Percentiles rank a stretch among this genome's conserved stretches.
Conservation (phyloP, 1,140 invertebrate species). For the Caenorhabditis latens region DNA sequence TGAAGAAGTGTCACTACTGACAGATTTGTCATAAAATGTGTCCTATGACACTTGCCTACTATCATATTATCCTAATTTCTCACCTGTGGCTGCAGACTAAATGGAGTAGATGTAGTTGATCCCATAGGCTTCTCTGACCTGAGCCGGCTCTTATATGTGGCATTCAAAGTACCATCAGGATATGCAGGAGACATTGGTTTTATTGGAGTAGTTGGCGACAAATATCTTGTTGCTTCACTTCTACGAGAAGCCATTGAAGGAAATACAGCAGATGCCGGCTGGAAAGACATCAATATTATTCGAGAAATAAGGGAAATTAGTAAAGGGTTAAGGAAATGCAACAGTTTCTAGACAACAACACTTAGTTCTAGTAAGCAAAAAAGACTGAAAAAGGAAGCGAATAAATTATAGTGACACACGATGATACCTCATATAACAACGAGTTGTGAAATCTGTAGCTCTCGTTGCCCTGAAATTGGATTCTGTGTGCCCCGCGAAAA, state of each 20-base stretch:
- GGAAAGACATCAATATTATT: neutral
- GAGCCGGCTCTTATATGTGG: neutral
- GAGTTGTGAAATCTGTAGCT: slow-evolving; percentile 45
- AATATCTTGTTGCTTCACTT: slow-evolving; percentile 21
- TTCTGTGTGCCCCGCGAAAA: no score
- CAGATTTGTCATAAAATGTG: no score
- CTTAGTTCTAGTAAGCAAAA: neutral
- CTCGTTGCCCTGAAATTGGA: slow-evolving; percentile 36
- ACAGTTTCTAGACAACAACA: neutral
- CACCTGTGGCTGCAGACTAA: slow-evolving; percentile 28
- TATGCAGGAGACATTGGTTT: slow-evolving; percentile 53
- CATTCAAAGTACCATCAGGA: neutral
- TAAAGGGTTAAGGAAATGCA: neutral
- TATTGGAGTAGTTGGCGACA: slow-evolving; percentile 36
- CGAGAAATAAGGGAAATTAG: neutral
- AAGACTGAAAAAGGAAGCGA: neutral
- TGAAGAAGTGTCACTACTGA: neutral
- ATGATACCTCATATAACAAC: slow-evolving; percentile 39
- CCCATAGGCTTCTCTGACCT: slow-evolving; percentile 1
- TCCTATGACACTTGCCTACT: no score
- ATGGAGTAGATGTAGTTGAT: neutral
- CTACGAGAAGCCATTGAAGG: slow-evolving; percentile 26
- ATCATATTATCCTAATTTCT: no score
- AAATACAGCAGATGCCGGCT: slow-evolving; percentile 26
- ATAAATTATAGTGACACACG: slow-evolving; percentile 12